Evolutionary conservation across 2,797 vertebrate genomes (phyloP), one percentile per base, ranked within the genome.

Genomic region (Sebastes oblongus): DNA sequence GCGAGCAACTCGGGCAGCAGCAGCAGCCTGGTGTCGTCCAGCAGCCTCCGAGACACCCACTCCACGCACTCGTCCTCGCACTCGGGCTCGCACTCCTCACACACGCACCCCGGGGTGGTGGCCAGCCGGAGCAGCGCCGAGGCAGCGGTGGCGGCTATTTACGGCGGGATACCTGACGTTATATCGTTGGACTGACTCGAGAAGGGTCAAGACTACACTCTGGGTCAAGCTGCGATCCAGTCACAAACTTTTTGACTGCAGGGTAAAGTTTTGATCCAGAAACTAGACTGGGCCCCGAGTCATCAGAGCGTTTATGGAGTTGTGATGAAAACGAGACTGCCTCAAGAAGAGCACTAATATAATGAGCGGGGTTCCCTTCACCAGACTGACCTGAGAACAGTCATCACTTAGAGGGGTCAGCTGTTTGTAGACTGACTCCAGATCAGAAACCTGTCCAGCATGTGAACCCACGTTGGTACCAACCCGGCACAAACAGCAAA

Each of bases 131-230:
- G 96, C 86, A 80, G 93, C 93, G 78, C 97, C 0, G 98, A 99
- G 84, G 94, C 94, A 0, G 91, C 92, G 0, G 91, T 94, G 2
- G 97, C 97, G 0, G 97, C 97, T n/a, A 97, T 99, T 92, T 99
- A 98, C 32, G 96, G 98, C 42, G 96, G 97, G 88, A 98, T 99
- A 71, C 97, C 98, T 1, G 98, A 99, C 70, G 97, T 99, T 68
- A 99, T 99, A 88, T 99, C 98, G 0, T 95, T 99, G 96, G 98
- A 99, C 97, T 99, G 97, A 99, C 88, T 79, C 68, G 29, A 71
- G 27, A 18, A 5, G 72, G 68, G 78, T 66, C 55, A 0, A 56
- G 73, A 68, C 73, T 62, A 59, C 61, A 29, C 20, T 54, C 69
- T 66, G 79, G 82, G 88, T 78, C 72, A 62, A 34, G 64, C 79